These are phyloP conservation scores for Arnoldichthys spilopterus DNA, from an alignment of 2,797 vertebrate species.

Conservation along the genomic window DNA sequence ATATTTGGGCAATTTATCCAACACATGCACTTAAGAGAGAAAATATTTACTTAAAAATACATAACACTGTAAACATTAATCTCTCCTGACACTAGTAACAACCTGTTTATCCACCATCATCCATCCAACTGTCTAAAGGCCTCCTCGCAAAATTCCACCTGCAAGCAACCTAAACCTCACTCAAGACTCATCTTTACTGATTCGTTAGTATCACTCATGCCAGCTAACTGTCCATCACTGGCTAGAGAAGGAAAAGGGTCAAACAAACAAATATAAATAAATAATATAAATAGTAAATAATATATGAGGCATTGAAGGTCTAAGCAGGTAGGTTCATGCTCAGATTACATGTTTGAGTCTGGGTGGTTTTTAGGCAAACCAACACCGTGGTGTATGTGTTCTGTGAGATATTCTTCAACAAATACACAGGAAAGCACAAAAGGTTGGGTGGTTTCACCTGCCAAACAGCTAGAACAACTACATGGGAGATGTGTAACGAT, in stretches of 20 bases:
- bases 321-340: neutral
- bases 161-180: neutral
- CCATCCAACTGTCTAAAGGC: neutral
- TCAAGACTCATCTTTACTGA: neutral
- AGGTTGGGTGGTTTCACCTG: neutral
- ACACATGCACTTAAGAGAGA: neutral
- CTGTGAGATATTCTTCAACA: neutral
- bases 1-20: neutral
- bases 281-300: neutral
- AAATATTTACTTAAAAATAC: conserved; percentile 10
- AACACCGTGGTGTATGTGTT: conserved; percentile 11
- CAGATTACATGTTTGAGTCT: conserved; percentile 6
- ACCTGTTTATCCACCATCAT: neutral
- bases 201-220: too few relatives aligned
- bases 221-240: neutral
- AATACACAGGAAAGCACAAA: neutral
- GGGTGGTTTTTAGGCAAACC: conserved; percentile 22
- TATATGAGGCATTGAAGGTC: neutral
- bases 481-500: neutral
- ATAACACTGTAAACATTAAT: neutral
- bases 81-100: neutral
- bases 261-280: neutral
- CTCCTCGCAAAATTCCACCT: neutral
- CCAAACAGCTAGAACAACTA: neutral
- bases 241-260: neutral